phyloP scores from a whole-genome alignment of 2,113 vertebrate species.

The Paralichthys olivaceus region DNA sequence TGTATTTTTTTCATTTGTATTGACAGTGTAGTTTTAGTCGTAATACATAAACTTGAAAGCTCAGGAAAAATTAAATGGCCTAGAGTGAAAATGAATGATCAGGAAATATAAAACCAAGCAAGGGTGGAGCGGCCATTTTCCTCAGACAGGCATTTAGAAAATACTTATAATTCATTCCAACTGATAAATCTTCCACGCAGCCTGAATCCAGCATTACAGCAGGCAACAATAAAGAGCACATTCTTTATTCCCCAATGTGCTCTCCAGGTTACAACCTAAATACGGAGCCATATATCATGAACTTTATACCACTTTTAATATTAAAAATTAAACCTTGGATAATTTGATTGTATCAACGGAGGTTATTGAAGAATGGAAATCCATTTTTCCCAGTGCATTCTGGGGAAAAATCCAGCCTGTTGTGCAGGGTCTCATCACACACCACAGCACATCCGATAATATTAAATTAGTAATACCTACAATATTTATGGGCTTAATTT shows the following conservation, averaged over 20 bases:
- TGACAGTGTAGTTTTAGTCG: constrained; percentile 4
- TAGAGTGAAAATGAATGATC: constrained; percentile 16
- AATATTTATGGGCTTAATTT: constrained; percentile 49
- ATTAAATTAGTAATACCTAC: constrained; percentile 4
- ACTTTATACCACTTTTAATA: neutral
- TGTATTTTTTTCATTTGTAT: constrained; percentile 18
- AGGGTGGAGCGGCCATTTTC: neutral
- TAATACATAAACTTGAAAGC: constrained; percentile 15
- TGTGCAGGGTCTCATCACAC: constrained; percentile 32
- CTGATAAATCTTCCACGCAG: constrained; percentile 18
- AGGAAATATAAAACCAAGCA: neutral
- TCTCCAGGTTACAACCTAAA: constrained; percentile 1
- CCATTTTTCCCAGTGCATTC: constrained; percentile 50
- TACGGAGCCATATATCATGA: constrained; percentile 1
- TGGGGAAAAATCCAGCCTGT: constrained; percentile 61
- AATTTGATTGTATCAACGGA: constrained; percentile 3
- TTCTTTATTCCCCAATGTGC: neutral
- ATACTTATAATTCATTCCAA: constrained; percentile 13
- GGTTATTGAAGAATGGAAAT: constrained; percentile 4
- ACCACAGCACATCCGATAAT: constrained; percentile 1
- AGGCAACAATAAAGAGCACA: neutral
- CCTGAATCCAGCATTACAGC: neutral
- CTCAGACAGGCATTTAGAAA: constrained; percentile 29
- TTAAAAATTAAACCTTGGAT: constrained; percentile 4
- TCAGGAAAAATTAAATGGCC: constrained; percentile 9